Conservation (phyloP, 53 echinoderm and acorn worm genomes). For the Holothuria leucospilota region DNA sequence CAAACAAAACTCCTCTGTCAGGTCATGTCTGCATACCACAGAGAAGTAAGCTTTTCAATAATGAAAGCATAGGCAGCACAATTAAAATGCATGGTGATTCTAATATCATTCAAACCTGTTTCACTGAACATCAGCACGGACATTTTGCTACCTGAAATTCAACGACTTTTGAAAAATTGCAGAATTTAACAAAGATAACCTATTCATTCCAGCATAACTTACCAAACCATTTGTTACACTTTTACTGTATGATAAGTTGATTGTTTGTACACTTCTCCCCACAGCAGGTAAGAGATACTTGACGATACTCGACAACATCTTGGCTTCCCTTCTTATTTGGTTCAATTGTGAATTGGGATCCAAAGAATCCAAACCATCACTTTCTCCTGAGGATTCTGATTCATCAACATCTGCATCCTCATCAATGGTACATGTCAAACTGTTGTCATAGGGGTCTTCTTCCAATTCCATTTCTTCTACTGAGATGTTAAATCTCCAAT, state of each 20-base stretch:
- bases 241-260: slow-evolving; percentile 78
- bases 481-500: slow-evolving; percentile 73
- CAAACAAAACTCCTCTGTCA: no score
- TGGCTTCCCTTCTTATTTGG: slow-evolving; percentile 79
- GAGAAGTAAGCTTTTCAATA: no score
- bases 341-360: slow-evolving; percentile 52
- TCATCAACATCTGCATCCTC: slow-evolving; percentile 98
- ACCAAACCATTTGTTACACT: slow-evolving; percentile 90
- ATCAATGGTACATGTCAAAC: slow-evolving; percentile 66
- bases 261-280: slow-evolving; percentile 79
- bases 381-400: slow-evolving; percentile 85
- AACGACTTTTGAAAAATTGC: no score
- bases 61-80: no score
- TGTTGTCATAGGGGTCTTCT: slow-evolving; percentile 29
- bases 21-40: no score
- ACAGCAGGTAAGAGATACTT: slow-evolving; percentile 82
- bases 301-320: slow-evolving; percentile 80
- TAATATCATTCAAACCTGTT: no score
- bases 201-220: slow-evolving; percentile 21
- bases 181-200: no score
- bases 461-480: slow-evolving; percentile 48
- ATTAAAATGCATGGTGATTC: no score
- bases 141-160: no score
- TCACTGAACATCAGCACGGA: no score
- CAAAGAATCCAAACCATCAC: slow-evolving; percentile 69